A percentile compares a stretch with the other conserved stretches of the same genome.
Evolutionary conservation across 1,140 invertebrate genomes (phyloP).

Genomic region (Eriocheir sinensis): DNA sequence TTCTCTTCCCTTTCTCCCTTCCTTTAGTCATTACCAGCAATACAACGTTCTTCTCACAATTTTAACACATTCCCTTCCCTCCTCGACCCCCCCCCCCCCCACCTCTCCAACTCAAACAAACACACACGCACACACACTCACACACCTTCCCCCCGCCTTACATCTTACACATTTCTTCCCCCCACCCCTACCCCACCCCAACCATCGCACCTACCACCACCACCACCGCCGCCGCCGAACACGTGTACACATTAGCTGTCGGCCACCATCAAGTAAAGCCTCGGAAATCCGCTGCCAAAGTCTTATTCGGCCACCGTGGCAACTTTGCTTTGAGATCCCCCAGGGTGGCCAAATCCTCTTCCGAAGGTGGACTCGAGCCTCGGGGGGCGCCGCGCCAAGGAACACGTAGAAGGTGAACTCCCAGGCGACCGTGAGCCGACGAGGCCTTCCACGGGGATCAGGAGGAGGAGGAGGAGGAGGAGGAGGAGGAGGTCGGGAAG

Average conservation of each 20-base stretch:
- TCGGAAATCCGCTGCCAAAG: conserved; percentile 61
- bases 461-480: background rate
- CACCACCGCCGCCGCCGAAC: conserved; percentile 27
- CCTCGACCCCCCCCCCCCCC: background rate
- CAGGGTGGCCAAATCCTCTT: conserved; percentile 65
- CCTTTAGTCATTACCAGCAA: background rate
- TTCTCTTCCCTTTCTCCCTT: conserved; percentile 7
- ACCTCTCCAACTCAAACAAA: too few relatives aligned
- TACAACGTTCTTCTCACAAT: background rate
- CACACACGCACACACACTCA: too few relatives aligned
- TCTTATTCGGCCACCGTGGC: conserved; percentile 56
- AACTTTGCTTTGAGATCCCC: conserved; percentile 68
- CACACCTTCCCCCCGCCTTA: too few relatives aligned
- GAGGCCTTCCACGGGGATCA: background rate
- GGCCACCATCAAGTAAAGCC: conserved; percentile 19
- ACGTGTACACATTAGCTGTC: conserved; percentile 41
- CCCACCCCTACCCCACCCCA: background rate
- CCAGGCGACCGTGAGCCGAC: background rate
- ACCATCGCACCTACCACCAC: background rate
- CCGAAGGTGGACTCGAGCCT: conserved; percentile 64
- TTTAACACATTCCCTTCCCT: background rate
- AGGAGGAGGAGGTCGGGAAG: background rate
- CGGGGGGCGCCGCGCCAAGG: conserved; percentile 40
- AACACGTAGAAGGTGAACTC: conserved; percentile 65
- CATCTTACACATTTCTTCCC: too few relatives aligned